These are phyloP conservation scores for Andrena marginata DNA, from an alignment of 2,888 invertebrate genomes.

Conservation along the genomic window DNA sequence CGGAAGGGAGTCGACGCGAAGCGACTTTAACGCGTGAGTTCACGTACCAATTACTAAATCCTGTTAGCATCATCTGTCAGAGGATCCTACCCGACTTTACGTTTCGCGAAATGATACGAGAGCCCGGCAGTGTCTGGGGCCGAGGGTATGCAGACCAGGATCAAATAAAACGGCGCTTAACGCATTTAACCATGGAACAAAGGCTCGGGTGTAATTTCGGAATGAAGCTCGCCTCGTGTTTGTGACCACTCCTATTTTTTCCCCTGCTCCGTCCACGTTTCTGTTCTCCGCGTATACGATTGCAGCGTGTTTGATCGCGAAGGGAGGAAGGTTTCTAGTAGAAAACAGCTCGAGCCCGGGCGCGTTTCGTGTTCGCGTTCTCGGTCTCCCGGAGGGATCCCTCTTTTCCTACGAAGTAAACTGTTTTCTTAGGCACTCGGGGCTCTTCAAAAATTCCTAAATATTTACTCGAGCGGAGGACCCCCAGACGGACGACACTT, in stretches of 20 bases:
- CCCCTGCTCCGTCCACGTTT: not conserved
- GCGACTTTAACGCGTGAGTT: conserved; percentile 44
- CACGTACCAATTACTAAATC: conserved; percentile 39
- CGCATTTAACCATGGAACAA: conserved; percentile 48
- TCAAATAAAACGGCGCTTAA: conserved; percentile 46
- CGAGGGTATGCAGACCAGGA: conserved; percentile 22
- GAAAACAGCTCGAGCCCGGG: conserved; percentile 61
- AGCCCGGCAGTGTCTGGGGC: conserved; percentile 12
- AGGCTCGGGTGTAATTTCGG: conserved; percentile 56
- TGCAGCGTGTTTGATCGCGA: conserved; percentile 62
- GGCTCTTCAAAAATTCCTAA: conserved; percentile 82
- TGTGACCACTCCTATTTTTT: conserved; percentile 2
- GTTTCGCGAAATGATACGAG: conserved; percentile 37
- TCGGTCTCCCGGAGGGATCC: conserved; percentile 62
- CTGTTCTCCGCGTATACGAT: conserved; percentile 30
- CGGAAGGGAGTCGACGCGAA: not conserved
- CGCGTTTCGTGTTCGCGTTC: conserved; percentile 9
- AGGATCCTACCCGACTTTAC: conserved; percentile 13
- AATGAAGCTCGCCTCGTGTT: conserved; percentile 48
- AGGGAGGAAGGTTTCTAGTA: conserved; percentile 46
- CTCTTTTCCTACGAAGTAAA: conserved; percentile 70
- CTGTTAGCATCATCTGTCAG: conserved; percentile 19
- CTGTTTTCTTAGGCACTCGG: conserved; percentile 84
- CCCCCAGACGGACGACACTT: conserved; percentile 76
- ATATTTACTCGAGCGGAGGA: conserved; percentile 81